Percentiles rank a stretch among this genome's conserved stretches.
These are phyloP conservation scores for Thereva nobilitata DNA, from an alignment of 2,888 invertebrate species.

Conservation along the genomic window DNA sequence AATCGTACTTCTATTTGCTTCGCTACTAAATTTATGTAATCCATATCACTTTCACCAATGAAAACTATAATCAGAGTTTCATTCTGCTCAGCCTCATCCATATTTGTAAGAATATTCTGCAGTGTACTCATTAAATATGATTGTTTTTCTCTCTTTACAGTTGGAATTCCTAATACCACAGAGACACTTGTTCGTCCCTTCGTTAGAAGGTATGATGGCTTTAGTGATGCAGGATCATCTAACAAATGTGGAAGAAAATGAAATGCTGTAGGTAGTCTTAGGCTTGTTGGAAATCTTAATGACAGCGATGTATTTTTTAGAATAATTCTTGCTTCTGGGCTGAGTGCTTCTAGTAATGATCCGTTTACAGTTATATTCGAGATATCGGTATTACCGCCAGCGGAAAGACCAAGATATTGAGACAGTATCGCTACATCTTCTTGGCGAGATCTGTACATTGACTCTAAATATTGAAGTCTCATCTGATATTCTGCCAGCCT, in stretches of 20 bases:
- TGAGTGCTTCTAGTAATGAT: conserved; percentile 55
- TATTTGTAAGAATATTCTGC: conserved; percentile 78
- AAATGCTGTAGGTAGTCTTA: conserved; percentile 78
- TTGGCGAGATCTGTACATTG: conserved; percentile 75
- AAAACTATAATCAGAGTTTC: conserved; percentile 84
- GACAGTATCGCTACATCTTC: conserved; percentile 74
- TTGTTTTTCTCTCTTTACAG: conserved; percentile 85
- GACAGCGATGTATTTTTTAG: conserved; percentile 60
- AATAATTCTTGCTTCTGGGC: conserved; percentile 58
- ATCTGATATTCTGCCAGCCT: conserved; percentile 76
- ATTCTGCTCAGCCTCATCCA: conserved; percentile 72
- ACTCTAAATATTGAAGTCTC: conserved; percentile 76
- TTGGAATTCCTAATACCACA: conserved; percentile 83
- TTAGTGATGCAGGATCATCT: conserved; percentile 74
- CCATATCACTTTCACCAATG: conserved; percentile 82
- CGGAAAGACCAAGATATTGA: conserved; percentile 64
- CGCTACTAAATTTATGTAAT: conserved; percentile 74
- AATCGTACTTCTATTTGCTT: conserved; percentile 78
- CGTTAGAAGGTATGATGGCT: conserved; percentile 77
- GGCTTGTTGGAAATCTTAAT: conserved; percentile 59
- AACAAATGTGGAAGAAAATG: conserved; percentile 87
- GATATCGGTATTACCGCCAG: conserved; percentile 32
- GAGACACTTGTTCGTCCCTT: conserved; percentile 75
- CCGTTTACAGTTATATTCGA: conserved; percentile 42
- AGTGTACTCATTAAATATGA: conserved; percentile 84